Conservation (phyloP, 2,888 invertebrate genomes). For the Falcaria lacertinaria region DNA sequence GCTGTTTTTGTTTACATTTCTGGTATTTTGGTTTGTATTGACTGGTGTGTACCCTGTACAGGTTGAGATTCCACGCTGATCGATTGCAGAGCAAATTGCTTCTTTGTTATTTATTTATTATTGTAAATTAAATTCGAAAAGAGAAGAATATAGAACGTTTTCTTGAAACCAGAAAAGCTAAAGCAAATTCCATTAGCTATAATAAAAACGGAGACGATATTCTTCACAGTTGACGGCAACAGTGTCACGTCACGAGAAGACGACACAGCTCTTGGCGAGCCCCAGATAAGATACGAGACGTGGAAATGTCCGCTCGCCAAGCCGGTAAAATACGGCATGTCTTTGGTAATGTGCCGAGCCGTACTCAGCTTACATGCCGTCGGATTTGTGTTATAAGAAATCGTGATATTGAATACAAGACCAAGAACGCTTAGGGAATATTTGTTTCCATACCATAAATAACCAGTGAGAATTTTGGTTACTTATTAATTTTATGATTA, state of each 20-base stretch:
- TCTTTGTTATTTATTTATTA: too few relatives aligned
- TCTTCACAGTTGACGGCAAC: constrained; percentile 13
- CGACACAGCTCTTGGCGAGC: constrained; percentile 11
- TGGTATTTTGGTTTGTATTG: background rate
- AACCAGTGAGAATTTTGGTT: background rate
- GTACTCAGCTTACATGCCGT: constrained; percentile 26
- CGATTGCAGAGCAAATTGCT: too few relatives aligned
- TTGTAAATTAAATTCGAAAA: background rate
- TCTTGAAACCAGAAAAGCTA: constrained; percentile 18
- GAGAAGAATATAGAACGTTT: background rate
- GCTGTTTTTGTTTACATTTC: background rate
- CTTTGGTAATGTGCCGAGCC: constrained; percentile 20
- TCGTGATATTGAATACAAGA: constrained; percentile 12
- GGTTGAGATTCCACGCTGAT: background rate
- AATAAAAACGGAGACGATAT: constrained; percentile 25
- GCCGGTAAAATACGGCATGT: constrained; percentile 26
- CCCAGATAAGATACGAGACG: constrained; percentile 23
- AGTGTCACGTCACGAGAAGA: constrained; percentile 15
- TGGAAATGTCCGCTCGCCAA: constrained; percentile 22
- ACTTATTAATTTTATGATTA: too few relatives aligned
- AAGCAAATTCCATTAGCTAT: constrained; percentile 12
- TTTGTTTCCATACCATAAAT: background rate
- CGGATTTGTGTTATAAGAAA: constrained; percentile 18
- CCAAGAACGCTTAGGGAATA: background rate
- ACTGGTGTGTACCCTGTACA: background rate